Evolutionary conservation across 2,888 invertebrate genomes (phyloP).

Genomic region (Oegoconia quadripuncta): DNA sequence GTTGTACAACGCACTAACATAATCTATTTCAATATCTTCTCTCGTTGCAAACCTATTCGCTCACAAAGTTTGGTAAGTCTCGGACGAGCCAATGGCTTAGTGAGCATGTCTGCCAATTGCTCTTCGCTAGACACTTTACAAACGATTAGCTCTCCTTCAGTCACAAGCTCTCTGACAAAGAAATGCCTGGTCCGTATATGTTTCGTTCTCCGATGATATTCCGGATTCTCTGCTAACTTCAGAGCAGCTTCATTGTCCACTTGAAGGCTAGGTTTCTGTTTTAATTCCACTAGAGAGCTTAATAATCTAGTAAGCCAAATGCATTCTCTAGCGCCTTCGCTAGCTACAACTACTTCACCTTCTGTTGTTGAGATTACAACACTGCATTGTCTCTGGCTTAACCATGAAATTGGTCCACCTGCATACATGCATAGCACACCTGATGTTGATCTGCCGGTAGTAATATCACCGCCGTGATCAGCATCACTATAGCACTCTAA

Average conservation of each 20-base stretch:
- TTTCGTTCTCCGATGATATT: background rate
- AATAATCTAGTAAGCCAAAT: constrained; percentile 25
- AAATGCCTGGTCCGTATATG: background rate
- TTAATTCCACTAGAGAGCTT: background rate
- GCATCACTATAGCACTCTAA: too few species aligned
- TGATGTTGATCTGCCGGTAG: background rate
- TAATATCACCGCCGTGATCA: background rate
- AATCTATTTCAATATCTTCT: too few species aligned
- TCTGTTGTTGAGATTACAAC: too few species aligned
- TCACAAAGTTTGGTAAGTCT: too few species aligned
- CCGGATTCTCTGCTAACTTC: background rate
- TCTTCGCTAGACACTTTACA: too few species aligned
- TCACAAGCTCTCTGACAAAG: background rate
- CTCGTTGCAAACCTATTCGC: too few species aligned
- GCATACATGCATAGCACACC: background rate
- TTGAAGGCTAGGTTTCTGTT: background rate
- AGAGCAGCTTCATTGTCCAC: background rate
- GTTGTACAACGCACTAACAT: too few species aligned
- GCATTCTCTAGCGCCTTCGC: constrained; percentile 27
- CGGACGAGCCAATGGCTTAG: too few species aligned
- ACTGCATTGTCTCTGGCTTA: too few species aligned
- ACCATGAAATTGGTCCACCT: too few species aligned
- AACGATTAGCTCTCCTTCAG: too few species aligned
- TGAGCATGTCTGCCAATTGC: too few species aligned
- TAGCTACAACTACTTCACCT: constrained; percentile 32